These are phyloP conservation scores for Plagiodera versicolora DNA, from an alignment of 2,888 invertebrate genomes.

Conservation along the genomic window DNA sequence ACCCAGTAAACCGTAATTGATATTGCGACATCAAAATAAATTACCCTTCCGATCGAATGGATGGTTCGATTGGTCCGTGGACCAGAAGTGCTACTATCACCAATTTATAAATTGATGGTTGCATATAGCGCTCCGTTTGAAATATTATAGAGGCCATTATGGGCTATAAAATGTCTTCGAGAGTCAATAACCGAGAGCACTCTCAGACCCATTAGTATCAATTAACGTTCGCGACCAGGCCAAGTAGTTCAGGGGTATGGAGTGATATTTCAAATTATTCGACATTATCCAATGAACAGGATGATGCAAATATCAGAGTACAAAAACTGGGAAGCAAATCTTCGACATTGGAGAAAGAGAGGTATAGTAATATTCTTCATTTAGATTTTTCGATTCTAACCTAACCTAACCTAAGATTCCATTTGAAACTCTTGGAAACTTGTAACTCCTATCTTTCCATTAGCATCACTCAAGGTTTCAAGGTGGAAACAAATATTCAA, in stretches of 20 bases:
- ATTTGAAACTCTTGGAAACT: too few relatives aligned
- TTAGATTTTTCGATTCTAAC: too few relatives aligned
- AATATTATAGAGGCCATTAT: slow-evolving; percentile 22
- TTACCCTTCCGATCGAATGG: background rate
- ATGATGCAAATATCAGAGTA: background rate
- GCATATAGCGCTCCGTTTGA: background rate
- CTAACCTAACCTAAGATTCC: too few relatives aligned
- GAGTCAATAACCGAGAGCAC: slow-evolving; percentile 34
- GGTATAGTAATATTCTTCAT: background rate
- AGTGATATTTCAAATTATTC: background rate
- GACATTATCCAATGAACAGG: background rate
- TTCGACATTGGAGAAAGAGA: too few relatives aligned
- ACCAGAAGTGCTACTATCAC: background rate
- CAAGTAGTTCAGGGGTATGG: background rate
- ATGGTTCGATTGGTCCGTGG: background rate
- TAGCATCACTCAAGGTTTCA: too few relatives aligned
- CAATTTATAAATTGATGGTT: background rate
- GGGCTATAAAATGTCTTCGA: slow-evolving; percentile 42
- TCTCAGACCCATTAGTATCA: background rate
- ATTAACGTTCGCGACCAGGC: background rate
- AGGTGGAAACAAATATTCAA: too few relatives aligned
- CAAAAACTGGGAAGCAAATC: background rate
- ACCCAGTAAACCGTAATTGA: background rate
- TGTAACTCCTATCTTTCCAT: too few relatives aligned
- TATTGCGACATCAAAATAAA: background rate